Evolutionary conservation across 2,113 vertebrate species (phyloP).

Genomic region (Sinocyclocheilus anshuiensis): DNA sequence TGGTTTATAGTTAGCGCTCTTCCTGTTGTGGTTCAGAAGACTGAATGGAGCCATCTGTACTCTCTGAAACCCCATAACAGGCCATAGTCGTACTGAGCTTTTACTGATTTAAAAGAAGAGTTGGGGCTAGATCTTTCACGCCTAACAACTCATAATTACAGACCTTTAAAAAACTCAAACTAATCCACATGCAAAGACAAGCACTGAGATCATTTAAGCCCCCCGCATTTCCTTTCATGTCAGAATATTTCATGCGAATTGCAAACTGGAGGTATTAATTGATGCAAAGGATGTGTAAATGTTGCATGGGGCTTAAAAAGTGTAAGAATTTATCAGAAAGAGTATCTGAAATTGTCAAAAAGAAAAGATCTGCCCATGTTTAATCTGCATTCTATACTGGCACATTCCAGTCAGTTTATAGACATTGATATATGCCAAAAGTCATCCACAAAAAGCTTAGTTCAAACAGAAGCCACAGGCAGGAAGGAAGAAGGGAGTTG

Average conservation of each 20-base stretch:
- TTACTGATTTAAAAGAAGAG: conserved; percentile 23
- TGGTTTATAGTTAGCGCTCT: conserved; percentile 64
- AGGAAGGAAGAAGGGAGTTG: conserved; percentile 49
- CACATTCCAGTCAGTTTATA: conserved; percentile 16
- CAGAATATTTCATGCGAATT: neutral
- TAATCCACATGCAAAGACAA: conserved; percentile 11
- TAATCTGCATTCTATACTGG: conserved; percentile 3
- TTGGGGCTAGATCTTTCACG: neutral
- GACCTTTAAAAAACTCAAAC: conserved; percentile 4
- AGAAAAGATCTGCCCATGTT: neutral
- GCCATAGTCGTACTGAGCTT: conserved; percentile 1
- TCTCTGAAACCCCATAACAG: conserved; percentile 25
- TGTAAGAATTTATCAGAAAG: neutral
- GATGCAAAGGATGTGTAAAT: neutral
- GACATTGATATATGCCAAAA: conserved; percentile 32
- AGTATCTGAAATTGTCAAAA: neutral
- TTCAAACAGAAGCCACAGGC: conserved; percentile 70
- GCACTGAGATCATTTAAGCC: conserved; percentile 1
- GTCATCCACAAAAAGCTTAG: conserved; percentile 47
- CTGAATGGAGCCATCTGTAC: conserved; percentile 58
- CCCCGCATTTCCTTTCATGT: neutral
- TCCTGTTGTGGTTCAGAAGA: conserved; percentile 66
- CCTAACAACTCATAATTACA: conserved; percentile 26
- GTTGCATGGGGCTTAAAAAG: neutral
- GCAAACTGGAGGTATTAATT: neutral